Conservation (phyloP, 2,113 vertebrate species). For the Microcebus murinus region DNA sequence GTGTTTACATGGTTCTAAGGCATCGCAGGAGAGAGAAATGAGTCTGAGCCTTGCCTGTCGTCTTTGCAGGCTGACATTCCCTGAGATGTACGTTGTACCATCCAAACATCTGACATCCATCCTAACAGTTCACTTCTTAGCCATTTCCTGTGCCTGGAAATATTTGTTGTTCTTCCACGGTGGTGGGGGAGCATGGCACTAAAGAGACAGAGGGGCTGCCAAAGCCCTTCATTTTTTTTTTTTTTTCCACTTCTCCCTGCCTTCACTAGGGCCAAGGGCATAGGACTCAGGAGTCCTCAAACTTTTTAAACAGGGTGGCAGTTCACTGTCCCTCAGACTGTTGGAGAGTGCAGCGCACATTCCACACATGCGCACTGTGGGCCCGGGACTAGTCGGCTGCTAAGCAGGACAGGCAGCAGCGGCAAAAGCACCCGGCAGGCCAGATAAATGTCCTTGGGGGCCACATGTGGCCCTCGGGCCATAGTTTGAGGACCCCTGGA, state of each 20-base stretch:
- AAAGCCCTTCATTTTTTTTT: neutral
- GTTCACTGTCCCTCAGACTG: no score
- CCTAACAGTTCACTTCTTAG: neutral
- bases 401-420: no score
- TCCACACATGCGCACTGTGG: no score
- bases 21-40: rapidly evolving
- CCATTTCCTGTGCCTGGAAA: neutral
- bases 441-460: no score
- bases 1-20: neutral
- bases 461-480: no score
- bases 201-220: neutral
- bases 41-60: neutral
- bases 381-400: no score
- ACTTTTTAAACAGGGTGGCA: no score
- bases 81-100: neutral
- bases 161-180: neutral
- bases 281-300: no score
- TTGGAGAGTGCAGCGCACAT: no score
- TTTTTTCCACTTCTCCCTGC: neutral
- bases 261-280: neutral
- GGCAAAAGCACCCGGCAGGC: no score
- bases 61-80: neutral
- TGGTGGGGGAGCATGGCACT: neutral
- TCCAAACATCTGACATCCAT: neutral
- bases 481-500: no score